These are phyloP conservation scores for Numida meleagris DNA, from an alignment of 2,113 vertebrate genomes.

Conservation along the genomic window DNA sequence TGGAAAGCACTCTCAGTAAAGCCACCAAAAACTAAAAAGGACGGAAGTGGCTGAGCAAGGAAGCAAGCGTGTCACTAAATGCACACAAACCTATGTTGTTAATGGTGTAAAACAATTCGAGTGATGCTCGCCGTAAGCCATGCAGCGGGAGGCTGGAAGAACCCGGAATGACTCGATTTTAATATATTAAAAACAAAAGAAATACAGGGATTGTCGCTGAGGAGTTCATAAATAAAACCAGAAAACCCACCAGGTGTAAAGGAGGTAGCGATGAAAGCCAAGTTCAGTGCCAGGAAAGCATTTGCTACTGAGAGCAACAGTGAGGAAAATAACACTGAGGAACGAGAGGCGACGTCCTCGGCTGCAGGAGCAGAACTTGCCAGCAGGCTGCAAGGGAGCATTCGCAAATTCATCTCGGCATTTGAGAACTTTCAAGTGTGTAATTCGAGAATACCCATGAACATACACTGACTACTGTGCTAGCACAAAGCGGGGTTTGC, in stretches of 20 bases:
- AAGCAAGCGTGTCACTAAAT: background rate
- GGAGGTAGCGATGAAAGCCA: slow-evolving; percentile 37
- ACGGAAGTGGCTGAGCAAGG: background rate
- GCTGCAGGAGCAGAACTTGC: background rate
- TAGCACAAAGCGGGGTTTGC: slow-evolving; percentile 20
- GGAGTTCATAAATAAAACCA: slow-evolving; percentile 53
- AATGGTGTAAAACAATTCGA: background rate
- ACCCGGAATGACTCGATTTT: slow-evolving; percentile 39
- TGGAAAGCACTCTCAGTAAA: background rate
- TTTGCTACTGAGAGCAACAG: background rate
- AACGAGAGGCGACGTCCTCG: background rate
- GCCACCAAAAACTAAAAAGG: background rate
- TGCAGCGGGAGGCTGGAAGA: slow-evolving; percentile 26
- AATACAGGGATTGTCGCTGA: slow-evolving; percentile 31
- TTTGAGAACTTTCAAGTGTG: background rate
- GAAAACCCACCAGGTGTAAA: background rate
- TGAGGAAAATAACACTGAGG: background rate
- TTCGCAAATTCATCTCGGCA: background rate
- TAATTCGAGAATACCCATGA: background rate
- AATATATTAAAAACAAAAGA: slow-evolving; percentile 54
- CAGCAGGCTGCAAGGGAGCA: background rate
- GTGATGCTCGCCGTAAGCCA: background rate
- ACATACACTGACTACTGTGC: background rate
- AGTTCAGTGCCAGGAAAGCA: background rate
- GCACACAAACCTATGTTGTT: background rate